Conservation (phyloP, 2,888 invertebrate genomes). For the Amphipyra tragopoginis region DNA sequence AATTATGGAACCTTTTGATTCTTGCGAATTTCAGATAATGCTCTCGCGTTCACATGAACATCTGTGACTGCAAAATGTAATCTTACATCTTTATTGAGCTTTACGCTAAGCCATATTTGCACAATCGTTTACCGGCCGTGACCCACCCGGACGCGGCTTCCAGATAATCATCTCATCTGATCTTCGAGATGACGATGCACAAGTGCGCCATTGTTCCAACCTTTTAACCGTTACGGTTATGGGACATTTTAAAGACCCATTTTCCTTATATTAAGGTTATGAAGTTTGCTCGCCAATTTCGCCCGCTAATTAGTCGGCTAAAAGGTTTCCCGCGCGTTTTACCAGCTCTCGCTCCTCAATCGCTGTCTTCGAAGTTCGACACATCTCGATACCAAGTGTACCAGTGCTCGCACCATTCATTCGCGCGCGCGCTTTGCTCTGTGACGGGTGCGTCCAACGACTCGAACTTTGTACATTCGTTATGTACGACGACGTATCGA, state of each 20-base stretch:
- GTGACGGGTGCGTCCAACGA: conserved; percentile 75
- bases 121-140: conserved; percentile 70
- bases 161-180: conserved; percentile 73
- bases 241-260: conserved; percentile 50
- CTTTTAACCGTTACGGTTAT: conserved; percentile 54
- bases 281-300: conserved; percentile 54
- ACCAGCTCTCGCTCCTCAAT: conserved; percentile 47
- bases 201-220: conserved; percentile 65
- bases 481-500: conserved; percentile 67
- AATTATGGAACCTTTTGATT: conserved; percentile 19
- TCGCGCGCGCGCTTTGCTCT: conserved; percentile 80
- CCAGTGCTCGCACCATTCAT: conserved; percentile 71
- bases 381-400: conserved; percentile 51
- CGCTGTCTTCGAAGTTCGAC: conserved; percentile 55
- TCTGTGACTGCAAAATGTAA: conserved; percentile 60
- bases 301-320: conserved; percentile 54
- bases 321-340: conserved; percentile 48
- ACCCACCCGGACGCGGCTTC: conserved; percentile 68
- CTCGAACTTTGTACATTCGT: conserved; percentile 57
- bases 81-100: conserved; percentile 63
- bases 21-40: conserved; percentile 23
- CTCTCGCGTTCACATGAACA: conserved; percentile 49
- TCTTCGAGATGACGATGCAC: conserved; percentile 68
- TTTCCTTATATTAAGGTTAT: conserved; percentile 54
- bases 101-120: conserved; percentile 64